Conservation (phyloP, 92 coral and sea anemone species). For the Nematostella vectensis region DNA sequence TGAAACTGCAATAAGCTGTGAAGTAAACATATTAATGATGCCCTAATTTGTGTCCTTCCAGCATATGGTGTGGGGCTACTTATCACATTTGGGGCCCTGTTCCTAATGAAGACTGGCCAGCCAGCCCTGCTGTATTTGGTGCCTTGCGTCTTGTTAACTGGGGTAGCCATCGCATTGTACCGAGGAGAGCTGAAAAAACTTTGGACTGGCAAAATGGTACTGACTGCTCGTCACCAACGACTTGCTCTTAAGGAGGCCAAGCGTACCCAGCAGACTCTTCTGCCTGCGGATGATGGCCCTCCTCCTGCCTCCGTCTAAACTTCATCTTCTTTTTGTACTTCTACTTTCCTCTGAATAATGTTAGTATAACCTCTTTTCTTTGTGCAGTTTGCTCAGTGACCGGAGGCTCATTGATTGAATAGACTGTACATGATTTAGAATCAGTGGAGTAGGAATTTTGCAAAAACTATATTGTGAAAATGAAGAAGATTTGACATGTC, state of each 20-base stretch:
- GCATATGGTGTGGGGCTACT: conserved; percentile 91
- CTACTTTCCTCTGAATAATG: conserved; percentile 14
- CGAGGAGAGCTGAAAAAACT: conserved; percentile 76
- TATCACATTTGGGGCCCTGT: conserved; percentile 83
- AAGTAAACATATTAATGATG: too few species aligned
- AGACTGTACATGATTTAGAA: too few species aligned
- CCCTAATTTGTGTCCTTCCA: conserved; percentile 19
- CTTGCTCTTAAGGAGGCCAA: conserved; percentile 10
- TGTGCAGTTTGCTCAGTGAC: too few species aligned
- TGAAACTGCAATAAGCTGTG: too few species aligned
- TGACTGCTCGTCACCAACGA: conserved; percentile 13
- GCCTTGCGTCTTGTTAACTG: conserved; percentile 77
- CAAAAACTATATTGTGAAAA: too few species aligned
- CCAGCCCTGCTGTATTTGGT: conserved; percentile 91
- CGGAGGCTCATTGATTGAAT: too few species aligned
- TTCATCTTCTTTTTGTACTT: conserved; percentile 20
- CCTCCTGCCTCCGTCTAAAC: conserved; percentile 55
- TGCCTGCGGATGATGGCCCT: conserved; percentile 21
- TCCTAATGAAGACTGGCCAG: conserved; percentile 87
- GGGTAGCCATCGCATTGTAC: conserved; percentile 50
- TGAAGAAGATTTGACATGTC: too few species aligned
- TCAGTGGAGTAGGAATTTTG: too few species aligned
- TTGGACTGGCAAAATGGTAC: conserved; percentile 95
- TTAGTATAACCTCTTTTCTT: conserved; percentile 10
- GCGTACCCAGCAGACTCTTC: conserved; percentile 2